phyloP scores from a whole-genome alignment of 2,113 vertebrate species.

The Callithrix jacchus region DNA sequence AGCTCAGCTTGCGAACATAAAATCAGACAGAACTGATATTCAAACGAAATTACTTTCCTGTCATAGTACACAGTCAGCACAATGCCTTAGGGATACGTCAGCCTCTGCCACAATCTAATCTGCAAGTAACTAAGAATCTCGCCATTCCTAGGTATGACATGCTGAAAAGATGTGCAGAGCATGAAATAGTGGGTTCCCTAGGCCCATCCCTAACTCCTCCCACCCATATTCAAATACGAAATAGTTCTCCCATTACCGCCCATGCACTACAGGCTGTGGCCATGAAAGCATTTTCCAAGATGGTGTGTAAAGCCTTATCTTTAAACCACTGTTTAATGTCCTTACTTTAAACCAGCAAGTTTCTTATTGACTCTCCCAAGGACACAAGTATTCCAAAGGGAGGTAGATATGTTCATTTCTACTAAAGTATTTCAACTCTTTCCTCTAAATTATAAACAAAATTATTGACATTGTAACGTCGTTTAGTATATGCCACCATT shows the following conservation, averaged over 20 bases:
- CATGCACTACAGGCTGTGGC: rapidly evolving
- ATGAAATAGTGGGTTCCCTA: neutral
- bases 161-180: neutral
- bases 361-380: neutral
- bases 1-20: neutral
- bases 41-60: neutral
- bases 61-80: neutral
- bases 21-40: neutral
- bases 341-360: neutral
- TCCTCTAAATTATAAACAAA: neutral
- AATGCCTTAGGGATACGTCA: neutral
- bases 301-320: neutral
- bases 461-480: neutral
- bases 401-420: neutral
- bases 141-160: neutral
- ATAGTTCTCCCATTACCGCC: neutral
- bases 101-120: too few species aligned
- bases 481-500: neutral
- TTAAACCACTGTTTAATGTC: neutral
- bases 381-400: neutral
- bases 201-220: neutral
- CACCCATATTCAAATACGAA: neutral
- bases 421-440: neutral
- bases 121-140: neutral
- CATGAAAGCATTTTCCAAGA: neutral